Evolutionary conservation across 2,797 vertebrate species (phyloP).

Genomic region (Eleutherodactylus coqui): DNA sequence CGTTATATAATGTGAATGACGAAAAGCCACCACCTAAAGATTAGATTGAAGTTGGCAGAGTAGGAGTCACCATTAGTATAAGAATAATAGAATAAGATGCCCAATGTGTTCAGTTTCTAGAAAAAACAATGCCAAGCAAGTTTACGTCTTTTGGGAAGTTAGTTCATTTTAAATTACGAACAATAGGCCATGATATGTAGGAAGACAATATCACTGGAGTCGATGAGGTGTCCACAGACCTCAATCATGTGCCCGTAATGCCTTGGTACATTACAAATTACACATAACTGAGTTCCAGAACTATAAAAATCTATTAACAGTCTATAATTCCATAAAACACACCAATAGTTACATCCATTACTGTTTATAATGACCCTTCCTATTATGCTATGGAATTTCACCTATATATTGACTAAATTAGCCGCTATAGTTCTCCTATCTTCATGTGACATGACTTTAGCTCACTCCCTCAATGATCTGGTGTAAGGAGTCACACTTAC

Average conservation of each 20-base stretch:
- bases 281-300: not conserved
- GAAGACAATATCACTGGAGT: no score
- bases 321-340: no score
- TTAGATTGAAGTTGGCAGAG: not conserved
- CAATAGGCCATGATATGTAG: no score
- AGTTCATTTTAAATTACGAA: no score
- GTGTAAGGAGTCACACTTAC: slow-evolving; percentile 35
- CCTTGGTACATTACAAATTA: no score
- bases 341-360: not conserved
- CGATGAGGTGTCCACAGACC: not conserved
- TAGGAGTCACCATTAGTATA: not conserved
- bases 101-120: not conserved
- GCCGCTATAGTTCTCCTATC: not conserved
- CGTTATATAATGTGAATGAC: not conserved
- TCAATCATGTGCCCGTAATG: not conserved
- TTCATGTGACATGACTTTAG: not conserved
- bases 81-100: not conserved
- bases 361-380: not conserved
- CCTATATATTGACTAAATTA: not conserved
- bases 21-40: not conserved
- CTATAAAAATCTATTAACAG: not conserved
- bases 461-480: not conserved
- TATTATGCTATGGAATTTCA: not conserved
- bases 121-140: not conserved
- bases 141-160: not conserved